Percentiles rank a stretch among this genome's conserved stretches.
phyloP scores from a whole-genome alignment of 2,797 vertebrate genomes.

The Hyperoplus immaculatus region DNA sequence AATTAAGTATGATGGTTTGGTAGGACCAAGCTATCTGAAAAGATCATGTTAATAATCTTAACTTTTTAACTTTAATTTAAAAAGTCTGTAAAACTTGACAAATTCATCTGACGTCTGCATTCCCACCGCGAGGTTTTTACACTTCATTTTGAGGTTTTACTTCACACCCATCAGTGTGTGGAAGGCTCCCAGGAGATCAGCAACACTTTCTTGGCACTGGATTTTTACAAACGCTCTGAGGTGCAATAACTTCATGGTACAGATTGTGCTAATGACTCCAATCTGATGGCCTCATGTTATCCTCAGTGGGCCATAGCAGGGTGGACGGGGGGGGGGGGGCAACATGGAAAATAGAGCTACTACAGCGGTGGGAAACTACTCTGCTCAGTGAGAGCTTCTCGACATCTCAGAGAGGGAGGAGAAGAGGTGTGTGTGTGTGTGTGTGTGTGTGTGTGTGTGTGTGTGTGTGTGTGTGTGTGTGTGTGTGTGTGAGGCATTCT shows the following conservation, averaged over 20 bases:
- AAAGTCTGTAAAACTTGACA: too few relatives aligned
- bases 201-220: conserved; percentile 47
- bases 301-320: conserved; percentile 45
- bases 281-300: conserved; percentile 62
- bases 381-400: conserved; percentile 33
- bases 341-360: conserved; percentile 57
- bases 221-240: conserved; percentile 68
- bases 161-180: conserved; percentile 44
- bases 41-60: too few relatives aligned
- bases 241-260: conserved; percentile 68
- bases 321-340: too few relatives aligned
- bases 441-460: conserved; percentile 17
- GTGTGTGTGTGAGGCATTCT: conserved; percentile 1
- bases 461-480: conserved; percentile 14
- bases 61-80: too few relatives aligned
- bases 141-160: conserved; percentile 23
- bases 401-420: conserved; percentile 52
- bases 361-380: conserved; percentile 65
- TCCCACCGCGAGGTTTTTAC: conserved; percentile 17
- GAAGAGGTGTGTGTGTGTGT: conserved; percentile 25
- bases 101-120: background rate
- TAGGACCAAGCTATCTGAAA: too few relatives aligned
- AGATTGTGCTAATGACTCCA: conserved; percentile 69
- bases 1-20: too few relatives aligned
- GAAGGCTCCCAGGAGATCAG: conserved; percentile 46